phyloP scores from a whole-genome alignment of 2,113 vertebrate species.

The Scomber scombrus region DNA sequence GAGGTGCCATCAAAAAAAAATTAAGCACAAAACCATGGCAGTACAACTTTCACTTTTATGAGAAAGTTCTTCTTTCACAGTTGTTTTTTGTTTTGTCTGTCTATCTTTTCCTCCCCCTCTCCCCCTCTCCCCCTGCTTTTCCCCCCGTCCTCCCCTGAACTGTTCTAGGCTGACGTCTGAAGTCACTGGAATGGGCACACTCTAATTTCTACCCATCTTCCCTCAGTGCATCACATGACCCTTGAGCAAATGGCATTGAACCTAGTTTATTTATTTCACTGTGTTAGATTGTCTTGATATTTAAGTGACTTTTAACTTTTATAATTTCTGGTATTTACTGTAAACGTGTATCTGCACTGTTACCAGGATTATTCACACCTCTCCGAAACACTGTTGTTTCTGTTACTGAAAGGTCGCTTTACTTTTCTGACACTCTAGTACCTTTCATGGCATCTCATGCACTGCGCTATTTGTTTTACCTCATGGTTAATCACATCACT shows the following conservation, averaged over 20 bases:
- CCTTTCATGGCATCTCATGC: conserved; percentile 57
- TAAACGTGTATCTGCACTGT: conserved; percentile 68
- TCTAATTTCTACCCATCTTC: conserved; percentile 89
- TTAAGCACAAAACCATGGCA: conserved; percentile 18
- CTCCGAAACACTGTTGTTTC: conserved; percentile 39
- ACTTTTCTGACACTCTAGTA: conserved; percentile 78
- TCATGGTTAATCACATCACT: conserved; percentile 23
- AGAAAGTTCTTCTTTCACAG: conserved; percentile 76
- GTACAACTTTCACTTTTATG: conserved; percentile 58
- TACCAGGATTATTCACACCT: conserved; percentile 56
- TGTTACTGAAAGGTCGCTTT: conserved; percentile 67
- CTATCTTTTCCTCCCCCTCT: conserved; percentile 40
- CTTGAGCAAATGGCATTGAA: conserved; percentile 86
- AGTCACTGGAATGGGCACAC: conserved; percentile 97
- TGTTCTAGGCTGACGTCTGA: conserved; percentile 98
- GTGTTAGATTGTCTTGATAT: conserved; percentile 72
- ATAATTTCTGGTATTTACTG: conserved; percentile 71
- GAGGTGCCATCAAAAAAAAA: conserved; percentile 1
- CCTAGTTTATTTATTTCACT: conserved; percentile 75
- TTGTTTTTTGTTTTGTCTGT: conserved; percentile 84
- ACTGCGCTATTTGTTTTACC: conserved; percentile 44
- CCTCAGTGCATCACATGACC: conserved; percentile 87
- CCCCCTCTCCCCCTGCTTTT: conserved; percentile 31
- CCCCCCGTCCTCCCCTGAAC: conserved; percentile 72
- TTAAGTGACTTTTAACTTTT: conserved; percentile 69